phyloP scores from a whole-genome alignment of 1,140 invertebrate genomes.

The Bombyx mori region ASM3026992v2 NC_085114.1:4824001-4824500 shows the following conservation, averaged over 20 bases:
- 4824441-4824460: too few species aligned
- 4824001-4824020: slow-evolving; percentile 98
- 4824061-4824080: slow-evolving; percentile 98
- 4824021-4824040: slow-evolving; percentile 94
- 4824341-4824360: too few species aligned
- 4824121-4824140: slow-evolving; percentile 99
- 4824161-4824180: slow-evolving; percentile 1
- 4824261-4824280: too few species aligned
- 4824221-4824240: not conserved
- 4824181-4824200: slow-evolving; percentile 1
- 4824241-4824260: not conserved
- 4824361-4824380: too few species aligned
- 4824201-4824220: not conserved
- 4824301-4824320: too few species aligned
- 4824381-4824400: too few species aligned
- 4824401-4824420: too few species aligned
- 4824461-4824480: too few species aligned
- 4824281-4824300: too few species aligned
- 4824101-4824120: slow-evolving; percentile 98
- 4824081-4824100: slow-evolving; percentile 99
- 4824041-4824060: slow-evolving; percentile 99
- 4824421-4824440: too few species aligned
- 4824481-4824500: too few species aligned
- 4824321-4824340: too few species aligned
- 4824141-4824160: slow-evolving; percentile 96